Conservation (phyloP, 2,888 invertebrate species). For the Panzeria rudis region DNA sequence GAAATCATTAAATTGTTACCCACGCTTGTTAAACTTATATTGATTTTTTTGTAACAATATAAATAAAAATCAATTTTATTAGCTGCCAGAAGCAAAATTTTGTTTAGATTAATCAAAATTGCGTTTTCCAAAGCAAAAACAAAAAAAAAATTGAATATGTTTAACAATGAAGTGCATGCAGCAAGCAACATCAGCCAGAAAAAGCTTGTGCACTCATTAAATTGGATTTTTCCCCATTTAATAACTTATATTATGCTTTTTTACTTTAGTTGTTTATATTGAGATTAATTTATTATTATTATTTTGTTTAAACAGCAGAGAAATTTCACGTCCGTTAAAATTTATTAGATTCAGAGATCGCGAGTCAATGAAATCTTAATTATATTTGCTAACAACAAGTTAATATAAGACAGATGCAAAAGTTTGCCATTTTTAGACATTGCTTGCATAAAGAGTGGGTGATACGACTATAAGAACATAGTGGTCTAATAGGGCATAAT, state of each 20-base stretch:
- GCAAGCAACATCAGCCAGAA: neutral
- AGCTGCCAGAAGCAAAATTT: conserved; percentile 52
- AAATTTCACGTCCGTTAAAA: too few relatives aligned
- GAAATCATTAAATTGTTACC: neutral
- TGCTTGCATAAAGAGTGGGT: neutral
- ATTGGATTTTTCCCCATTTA: conserved; percentile 41
- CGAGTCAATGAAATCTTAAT: neutral
- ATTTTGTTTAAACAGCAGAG: neutral
- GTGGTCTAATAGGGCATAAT: too few relatives aligned
- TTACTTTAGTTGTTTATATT: conserved; percentile 31
- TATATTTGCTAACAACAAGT: too few relatives aligned
- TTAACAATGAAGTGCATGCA: conserved; percentile 36
- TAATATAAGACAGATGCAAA: neutral
- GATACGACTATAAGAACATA: too few relatives aligned
- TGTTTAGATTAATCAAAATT: conserved; percentile 47
- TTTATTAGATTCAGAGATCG: neutral
- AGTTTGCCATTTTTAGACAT: neutral
- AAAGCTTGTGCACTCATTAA: conserved; percentile 23
- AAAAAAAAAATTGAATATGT: conserved; percentile 1
- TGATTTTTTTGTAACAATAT: neutral
- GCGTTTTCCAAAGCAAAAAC: neutral
- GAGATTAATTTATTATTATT: conserved; percentile 28
- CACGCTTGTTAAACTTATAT: conserved; percentile 8
- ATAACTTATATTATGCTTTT: conserved; percentile 13
- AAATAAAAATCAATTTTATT: conserved; percentile 49